These are phyloP conservation scores for Argopecten irradians DNA, from an alignment of 1,140 invertebrate species.

Conservation along the genomic window DNA sequence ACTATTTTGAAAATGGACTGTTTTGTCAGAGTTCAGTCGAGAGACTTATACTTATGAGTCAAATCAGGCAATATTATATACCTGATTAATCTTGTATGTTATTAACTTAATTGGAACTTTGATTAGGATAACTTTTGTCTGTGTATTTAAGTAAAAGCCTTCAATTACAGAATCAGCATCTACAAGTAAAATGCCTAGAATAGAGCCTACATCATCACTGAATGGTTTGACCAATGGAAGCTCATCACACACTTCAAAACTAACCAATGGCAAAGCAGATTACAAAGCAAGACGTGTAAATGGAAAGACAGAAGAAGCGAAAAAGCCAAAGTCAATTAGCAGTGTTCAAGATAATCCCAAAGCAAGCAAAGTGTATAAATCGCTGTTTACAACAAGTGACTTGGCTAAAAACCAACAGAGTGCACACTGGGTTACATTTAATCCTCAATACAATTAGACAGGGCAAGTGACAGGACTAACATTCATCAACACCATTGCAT, in stretches of 20 bases:
- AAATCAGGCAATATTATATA: no score
- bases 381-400: constrained; percentile 93
- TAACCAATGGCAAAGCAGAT: neutral
- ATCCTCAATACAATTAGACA: constrained; percentile 81
- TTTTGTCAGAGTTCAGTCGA: no score
- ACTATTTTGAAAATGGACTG: no score
- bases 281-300: neutral
- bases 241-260: neutral
- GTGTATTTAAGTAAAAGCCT: no score
- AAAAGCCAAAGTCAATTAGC: constrained; percentile 33
- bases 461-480: no score
- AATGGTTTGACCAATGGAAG: neutral
- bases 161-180: constrained; percentile 8
- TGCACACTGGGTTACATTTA: constrained; percentile 98
- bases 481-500: no score
- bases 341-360: constrained; percentile 87
- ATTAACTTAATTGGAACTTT: no score
- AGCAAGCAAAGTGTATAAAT: constrained; percentile 94
- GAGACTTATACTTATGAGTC: no score
- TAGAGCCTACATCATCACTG: constrained; percentile 19
- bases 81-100: no score
- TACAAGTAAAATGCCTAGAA: neutral
- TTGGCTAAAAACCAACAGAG: constrained; percentile 89
- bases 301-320: neutral
- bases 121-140: no score